Conservation (phyloP, 2,888 invertebrate species). For the Temnothorax unifasciatus region DNA sequence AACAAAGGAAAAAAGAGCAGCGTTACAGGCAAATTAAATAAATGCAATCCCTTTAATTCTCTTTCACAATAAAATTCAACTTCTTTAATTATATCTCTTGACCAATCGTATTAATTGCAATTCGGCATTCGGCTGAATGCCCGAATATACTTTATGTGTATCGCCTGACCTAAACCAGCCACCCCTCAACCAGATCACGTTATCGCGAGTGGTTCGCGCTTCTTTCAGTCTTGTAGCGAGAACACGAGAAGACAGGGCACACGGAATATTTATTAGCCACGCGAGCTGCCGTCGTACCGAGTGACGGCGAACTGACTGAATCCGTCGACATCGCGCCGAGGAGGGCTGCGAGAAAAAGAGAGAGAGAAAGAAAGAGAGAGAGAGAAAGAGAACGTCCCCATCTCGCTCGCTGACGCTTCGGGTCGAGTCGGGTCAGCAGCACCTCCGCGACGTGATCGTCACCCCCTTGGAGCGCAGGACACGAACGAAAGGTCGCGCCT, state of each 20-base stretch:
- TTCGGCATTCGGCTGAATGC: not conserved
- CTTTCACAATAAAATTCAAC: not conserved
- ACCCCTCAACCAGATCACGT: not conserved
- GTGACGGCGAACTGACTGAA: slow-evolving; percentile 59
- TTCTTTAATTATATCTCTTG: not conserved
- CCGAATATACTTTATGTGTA: not conserved
- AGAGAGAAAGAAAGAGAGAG: slow-evolving; percentile 20
- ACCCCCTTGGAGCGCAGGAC: slow-evolving; percentile 20
- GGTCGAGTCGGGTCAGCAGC: slow-evolving; percentile 11
- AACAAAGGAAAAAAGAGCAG: not conserved
- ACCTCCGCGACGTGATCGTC: slow-evolving; percentile 34
- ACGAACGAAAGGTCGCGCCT: slow-evolving; percentile 24
- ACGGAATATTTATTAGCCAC: slow-evolving; percentile 29
- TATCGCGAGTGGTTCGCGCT: not conserved
- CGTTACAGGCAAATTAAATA: not conserved
- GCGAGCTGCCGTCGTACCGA: slow-evolving; percentile 55
- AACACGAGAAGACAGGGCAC: slow-evolving; percentile 2
- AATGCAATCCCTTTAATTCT: not conserved
- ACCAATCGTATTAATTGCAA: not conserved
- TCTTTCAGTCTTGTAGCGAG: not conserved
- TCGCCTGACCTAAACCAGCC: not conserved
- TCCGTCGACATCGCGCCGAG: slow-evolving; percentile 35
- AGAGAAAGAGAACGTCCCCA: slow-evolving; percentile 33
- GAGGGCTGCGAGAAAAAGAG: slow-evolving; percentile 40
- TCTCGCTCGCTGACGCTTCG: slow-evolving; percentile 1